Conservation (phyloP, 2,113 vertebrate genomes). For the Dipodomys stephensi region DNA sequence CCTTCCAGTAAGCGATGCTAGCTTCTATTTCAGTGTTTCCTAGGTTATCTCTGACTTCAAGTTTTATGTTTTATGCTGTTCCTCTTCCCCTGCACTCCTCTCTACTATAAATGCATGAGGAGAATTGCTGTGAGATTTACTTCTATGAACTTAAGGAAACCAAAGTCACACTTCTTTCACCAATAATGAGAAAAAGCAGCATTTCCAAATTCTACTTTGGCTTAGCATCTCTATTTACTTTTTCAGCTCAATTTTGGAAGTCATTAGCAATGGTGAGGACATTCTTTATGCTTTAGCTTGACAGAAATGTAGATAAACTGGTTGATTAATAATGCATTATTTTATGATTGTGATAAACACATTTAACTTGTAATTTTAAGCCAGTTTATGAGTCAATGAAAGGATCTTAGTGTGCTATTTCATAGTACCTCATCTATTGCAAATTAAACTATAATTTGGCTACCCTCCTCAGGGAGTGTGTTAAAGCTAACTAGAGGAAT, state of each 20-base stretch:
- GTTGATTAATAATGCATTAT: constrained; percentile 81
- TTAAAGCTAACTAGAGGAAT: constrained; percentile 71
- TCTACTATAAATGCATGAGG: background rate
- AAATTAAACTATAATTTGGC: constrained; percentile 82
- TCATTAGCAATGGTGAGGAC: constrained; percentile 77
- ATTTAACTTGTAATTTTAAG: constrained; percentile 81
- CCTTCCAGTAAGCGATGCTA: background rate
- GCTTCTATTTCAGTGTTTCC: background rate
- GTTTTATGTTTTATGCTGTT: background rate
- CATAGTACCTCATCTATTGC: constrained; percentile 72
- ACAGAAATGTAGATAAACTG: constrained; percentile 76
- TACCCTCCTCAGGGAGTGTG: constrained; percentile 68
- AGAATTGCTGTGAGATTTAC: background rate
- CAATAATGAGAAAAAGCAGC: background rate
- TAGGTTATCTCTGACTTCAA: background rate
- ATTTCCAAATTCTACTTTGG: constrained; percentile 46
- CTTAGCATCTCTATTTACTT: constrained; percentile 63
- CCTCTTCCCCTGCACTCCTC: background rate
- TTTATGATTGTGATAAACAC: constrained; percentile 79
- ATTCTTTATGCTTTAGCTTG: constrained; percentile 73
- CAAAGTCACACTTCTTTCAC: background rate
- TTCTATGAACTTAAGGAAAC: background rate
- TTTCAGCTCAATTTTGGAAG: constrained; percentile 76
- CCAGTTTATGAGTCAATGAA: constrained; percentile 74
- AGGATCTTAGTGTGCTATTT: constrained; percentile 72